Conservation (phyloP, 1,140 invertebrate genomes). For the Thaumetopoea pityocampa region DNA sequence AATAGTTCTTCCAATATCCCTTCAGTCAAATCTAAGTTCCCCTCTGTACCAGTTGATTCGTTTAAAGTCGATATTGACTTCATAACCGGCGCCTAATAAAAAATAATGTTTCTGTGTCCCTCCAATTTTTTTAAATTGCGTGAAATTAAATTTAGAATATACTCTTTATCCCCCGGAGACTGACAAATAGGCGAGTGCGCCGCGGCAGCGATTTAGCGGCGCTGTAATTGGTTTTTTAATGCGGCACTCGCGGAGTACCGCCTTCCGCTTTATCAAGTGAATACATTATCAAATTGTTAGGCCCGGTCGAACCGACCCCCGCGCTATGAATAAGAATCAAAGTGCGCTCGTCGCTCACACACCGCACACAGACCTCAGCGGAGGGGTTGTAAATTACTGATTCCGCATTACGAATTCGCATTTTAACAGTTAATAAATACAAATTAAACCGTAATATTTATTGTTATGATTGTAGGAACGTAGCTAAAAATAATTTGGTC, state of each 20-base stretch:
- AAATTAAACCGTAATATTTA: conserved; percentile 53
- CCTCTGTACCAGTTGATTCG: too few relatives aligned
- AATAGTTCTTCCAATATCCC: conserved; percentile 6
- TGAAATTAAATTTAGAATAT: conserved; percentile 75
- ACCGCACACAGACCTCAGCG: conserved; percentile 29
- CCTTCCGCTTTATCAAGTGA: conserved; percentile 74
- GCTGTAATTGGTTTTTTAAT: conserved; percentile 75
- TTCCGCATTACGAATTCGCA: conserved; percentile 34
- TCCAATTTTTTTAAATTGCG: conserved; percentile 69
- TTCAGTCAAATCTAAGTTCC: too few relatives aligned
- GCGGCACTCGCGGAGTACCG: conserved; percentile 63
- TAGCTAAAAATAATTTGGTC: too few relatives aligned
- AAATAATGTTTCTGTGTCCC: conserved; percentile 62
- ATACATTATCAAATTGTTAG: conserved; percentile 75
- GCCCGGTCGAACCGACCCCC: conserved; percentile 48
- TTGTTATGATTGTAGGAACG: conserved; percentile 29
- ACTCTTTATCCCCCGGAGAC: conserved; percentile 68
- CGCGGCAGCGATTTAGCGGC: conserved; percentile 67
- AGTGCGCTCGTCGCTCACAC: conserved; percentile 50
- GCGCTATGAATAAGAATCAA: conserved; percentile 70
- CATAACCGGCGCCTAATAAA: conserved; percentile 51
- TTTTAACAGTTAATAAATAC: conserved; percentile 66
- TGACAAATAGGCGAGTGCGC: conserved; percentile 69
- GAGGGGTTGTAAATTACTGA: conserved; percentile 64
- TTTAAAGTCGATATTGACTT: conserved; percentile 37